Base-by-base conservation (phyloP, 2,113 vertebrate genomes). In the Hemichromis elongatus region DNA sequence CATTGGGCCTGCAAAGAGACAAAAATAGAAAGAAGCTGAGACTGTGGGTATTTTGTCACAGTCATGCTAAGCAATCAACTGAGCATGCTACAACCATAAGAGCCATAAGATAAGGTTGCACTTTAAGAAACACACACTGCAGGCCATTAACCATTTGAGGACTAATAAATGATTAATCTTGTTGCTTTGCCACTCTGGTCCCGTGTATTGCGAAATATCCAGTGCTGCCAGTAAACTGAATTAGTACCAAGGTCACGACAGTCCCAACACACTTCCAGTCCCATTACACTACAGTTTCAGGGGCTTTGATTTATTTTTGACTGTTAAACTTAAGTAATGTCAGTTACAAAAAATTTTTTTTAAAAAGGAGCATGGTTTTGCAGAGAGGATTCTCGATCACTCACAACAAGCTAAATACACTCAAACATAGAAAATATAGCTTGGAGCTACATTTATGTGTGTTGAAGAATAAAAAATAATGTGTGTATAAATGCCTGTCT, bases 391-490 rank as follows among this genome's bases (percentile, higher is more conserved):
- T 82, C 81, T 84, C 68, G 68, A 66, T 86, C 81, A 86, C 79
- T 88, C 81, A 78, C 79, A 70, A 56, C 80, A 56, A 61, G 37
- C 24, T 63, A 35, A 85, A 88, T 37, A 77, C 66, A 88, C 73
- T 82, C 59, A 78, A 89, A 89, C 84, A 35, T 87, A 55, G 73
- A 90, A 90, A 90, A 90, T 77, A 84, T 59, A 47, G 54, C 75
- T 57, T 57, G 35, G 61, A 57, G 63, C 55, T 80, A 45, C 81
- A 79, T 79, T 83, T 26, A 16, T 68, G n/a, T 68, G 63, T 47
- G 61, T 11, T 53, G 18, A 53, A 40, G 56, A 30, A 6, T 4
- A 12, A 7, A 81, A 26, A 18, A 35, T n/a, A 7, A 30, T 12
- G 11, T 79, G 35, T 70, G 26, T 47, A 14, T 75, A 28, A 68